These are phyloP conservation scores for Halcyon malimbica DNA, from an alignment of 2,113 vertebrate species.

Conservation along the genomic window DNA sequence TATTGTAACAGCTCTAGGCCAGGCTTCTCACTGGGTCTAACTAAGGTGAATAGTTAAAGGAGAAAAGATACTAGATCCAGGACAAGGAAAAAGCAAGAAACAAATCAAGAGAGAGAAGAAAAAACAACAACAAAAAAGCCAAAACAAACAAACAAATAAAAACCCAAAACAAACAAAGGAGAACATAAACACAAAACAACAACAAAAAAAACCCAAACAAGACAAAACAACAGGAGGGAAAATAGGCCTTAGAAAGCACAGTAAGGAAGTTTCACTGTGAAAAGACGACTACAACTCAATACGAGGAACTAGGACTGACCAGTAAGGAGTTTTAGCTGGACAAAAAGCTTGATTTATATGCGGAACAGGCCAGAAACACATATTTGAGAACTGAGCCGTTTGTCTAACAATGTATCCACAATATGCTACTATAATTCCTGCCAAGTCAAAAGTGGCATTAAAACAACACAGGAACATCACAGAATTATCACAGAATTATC, in stretches of 20 bases:
- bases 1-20: neutral
- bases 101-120: neutral
- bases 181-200: neutral
- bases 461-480: neutral
- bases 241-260: neutral
- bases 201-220: neutral
- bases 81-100: neutral
- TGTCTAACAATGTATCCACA: neutral
- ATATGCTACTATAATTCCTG: neutral
- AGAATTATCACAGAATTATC: neutral
- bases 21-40: neutral
- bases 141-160: too few relatives aligned
- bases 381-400: neutral
- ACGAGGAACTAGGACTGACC: neutral
- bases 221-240: neutral
- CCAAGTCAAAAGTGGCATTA: neutral
- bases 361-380: neutral
- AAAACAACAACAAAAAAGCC: too few relatives aligned
- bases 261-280: neutral
- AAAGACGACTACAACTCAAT: neutral
- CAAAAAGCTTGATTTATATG: neutral
- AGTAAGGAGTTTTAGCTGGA: neutral
- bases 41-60: neutral
- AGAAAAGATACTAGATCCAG: neutral
- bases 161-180: neutral